Evolutionary conservation across 2,888 invertebrate genomes (phyloP), one percentile per base, ranked within the genome.

Genomic region (Leucophenga maculata): DNA sequence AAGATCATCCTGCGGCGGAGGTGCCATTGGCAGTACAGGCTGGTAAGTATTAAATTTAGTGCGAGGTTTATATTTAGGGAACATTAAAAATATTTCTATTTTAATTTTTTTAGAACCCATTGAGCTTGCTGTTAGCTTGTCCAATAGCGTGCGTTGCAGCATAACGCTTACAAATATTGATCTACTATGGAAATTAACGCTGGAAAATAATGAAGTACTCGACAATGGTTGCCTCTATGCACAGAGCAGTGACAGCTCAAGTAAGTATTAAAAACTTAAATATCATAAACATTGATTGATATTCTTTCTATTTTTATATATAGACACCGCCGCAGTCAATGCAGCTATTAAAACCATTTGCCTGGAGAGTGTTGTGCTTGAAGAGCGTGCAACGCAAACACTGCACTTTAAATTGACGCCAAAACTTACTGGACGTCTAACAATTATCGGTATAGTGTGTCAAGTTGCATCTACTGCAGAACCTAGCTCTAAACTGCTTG

Each of bases 401-500:
- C 86, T 97, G 50, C 90, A 92, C 64, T 91, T 97, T 74, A 91
- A 92, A 44, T 86, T 97, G 60, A 93, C 92, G 4, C 95, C 97
- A 1, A 90, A 93, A 72, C 90, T 91, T 74, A 92, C 93, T 13
- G 97, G 97, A 0, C 91, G 92, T 67, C 88, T 97, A 31, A 90
- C 91, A 70, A 91, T 97, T 68, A 90, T 93, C 72, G 96, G 96
- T 4, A 89, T 97, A 65, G 92, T 92, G 14, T 88, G 88, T 9
- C 82, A 83, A 52, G 85, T 89, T 8, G 87, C 88, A 13, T 79
- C 86, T 9, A 79, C 84, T n/a, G 81, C 80, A 6, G 89, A 89
- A 60, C 84, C 88, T 3, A 70, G 76, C 0, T 78, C 83, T 32
- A 85, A 77, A 48, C 69, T 89, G 14, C 70, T 86, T 26, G 89